Evolutionary conservation across 2,888 invertebrate genomes (phyloP), one percentile per base, ranked within the genome.

Genomic region (Clistopyga incitator): DNA sequence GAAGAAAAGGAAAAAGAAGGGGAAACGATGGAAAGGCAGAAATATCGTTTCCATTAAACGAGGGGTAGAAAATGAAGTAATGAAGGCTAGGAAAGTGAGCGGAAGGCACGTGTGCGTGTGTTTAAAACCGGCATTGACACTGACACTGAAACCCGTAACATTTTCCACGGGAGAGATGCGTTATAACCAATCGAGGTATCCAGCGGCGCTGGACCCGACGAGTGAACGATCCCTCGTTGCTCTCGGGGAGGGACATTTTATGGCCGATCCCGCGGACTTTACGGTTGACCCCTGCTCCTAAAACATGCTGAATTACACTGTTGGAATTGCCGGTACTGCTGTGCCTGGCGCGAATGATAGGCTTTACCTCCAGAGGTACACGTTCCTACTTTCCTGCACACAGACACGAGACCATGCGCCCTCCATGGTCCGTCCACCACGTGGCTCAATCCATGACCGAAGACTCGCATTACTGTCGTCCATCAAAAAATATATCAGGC

Each of bases 271-370:
- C 78, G 65, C 50, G 78, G 74, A 87, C 84, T 91, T 91, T 91
- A 92, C 88, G 89, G 86, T 87, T 88, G 88, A 89, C 88, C 89
- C 87, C 80, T 86, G 89, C 88, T 87, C 90, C 90, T 90, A 89
- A 90, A 91, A 89, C 90, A 88, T 84, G 86, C 87, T 87, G 89
- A 91, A 91, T 90, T 91, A 91, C 90, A 87, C 75, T 86, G 81
- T 84, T 83, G 86, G 85, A 88, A 86, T 85, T 86, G 82, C 23
- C 71, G 61, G 52, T 67, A 56, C 34, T 25, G 56, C 34, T 23
- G 38, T 54, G 54, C 38, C 34, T 64, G 79, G 50, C 65, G 71
- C 56, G 47, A 67, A 74, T 47, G 74, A 67, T n/a, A 61, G 75
- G 64, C 65, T 47, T 76, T 64, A 65, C 65, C 18, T 52, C 34